These are phyloP conservation scores for Germaria angustata DNA, from an alignment of 2,888 invertebrate genomes.

Conservation along the genomic window DNA sequence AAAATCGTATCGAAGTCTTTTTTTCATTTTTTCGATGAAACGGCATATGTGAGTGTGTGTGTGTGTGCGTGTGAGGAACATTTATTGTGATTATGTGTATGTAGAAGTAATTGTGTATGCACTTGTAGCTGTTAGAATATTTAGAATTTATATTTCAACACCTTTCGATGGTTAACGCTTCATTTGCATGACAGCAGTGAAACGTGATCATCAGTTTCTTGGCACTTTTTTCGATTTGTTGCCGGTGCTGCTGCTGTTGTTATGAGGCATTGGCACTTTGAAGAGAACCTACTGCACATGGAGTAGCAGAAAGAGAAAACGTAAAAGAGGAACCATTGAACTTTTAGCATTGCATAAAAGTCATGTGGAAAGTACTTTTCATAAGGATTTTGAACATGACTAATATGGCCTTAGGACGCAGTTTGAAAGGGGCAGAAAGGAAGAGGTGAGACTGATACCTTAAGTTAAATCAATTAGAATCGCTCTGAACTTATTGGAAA, in stretches of 20 bases:
- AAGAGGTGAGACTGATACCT: too few species aligned
- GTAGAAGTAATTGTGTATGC: background rate
- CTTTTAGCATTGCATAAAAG: background rate
- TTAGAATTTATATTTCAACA: slow-evolving; percentile 72
- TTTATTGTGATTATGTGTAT: background rate
- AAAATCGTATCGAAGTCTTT: slow-evolving; percentile 59
- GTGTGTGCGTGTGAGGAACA: background rate
- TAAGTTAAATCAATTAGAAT: too few species aligned
- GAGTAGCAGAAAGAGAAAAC: background rate
- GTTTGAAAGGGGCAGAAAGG: too few species aligned
- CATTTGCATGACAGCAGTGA: slow-evolving; percentile 74
- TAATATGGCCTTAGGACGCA: slow-evolving; percentile 7
- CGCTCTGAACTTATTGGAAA: too few species aligned
- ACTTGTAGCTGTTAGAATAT: slow-evolving; percentile 35
- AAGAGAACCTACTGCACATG: background rate
- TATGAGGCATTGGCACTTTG: background rate
- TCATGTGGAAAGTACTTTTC: background rate
- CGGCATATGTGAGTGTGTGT: background rate
- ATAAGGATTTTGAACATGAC: background rate
- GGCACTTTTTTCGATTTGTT: background rate
- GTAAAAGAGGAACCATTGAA: slow-evolving; percentile 7
- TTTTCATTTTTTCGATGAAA: background rate
- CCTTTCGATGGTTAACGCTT: slow-evolving; percentile 75
- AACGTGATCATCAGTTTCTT: slow-evolving; percentile 59
- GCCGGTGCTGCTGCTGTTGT: background rate